Evolutionary conservation across 1,140 invertebrate species (phyloP), one percentile per base, ranked within the genome.

Genomic region (Drosophila parabipectinata): DNA sequence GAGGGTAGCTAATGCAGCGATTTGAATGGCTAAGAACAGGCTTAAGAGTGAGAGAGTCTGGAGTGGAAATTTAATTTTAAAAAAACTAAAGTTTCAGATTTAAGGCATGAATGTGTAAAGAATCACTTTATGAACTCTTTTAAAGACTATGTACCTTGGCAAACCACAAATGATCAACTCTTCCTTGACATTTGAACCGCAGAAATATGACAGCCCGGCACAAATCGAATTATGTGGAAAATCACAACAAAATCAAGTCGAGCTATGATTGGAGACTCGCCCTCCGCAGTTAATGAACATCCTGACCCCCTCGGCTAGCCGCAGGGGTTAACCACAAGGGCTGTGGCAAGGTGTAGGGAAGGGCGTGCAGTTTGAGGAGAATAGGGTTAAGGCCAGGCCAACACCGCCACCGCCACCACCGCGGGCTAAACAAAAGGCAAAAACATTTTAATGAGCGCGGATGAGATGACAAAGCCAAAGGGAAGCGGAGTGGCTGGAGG

Each of bases 381-480:
- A n/a, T n/a, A 61, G 24, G 63, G 63, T 67, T 64, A 67, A 64
- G 63, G 63, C 63, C 60, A 21, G 15, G 15, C 26, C 26, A 28
- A 28, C 26, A 28, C 26, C 26, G 6, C 4, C 26, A 26, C 26
- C 26, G 4, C 26, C 26, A 41, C 72, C 72, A 48, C 72, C 72
- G 54, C 61, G 63, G 62, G 72, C 39, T 51, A 73, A 53, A 54
- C 72, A 73, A 62, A 74, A 76, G 63, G 63, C 63, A 64, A 56
- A 67, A 76, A 76, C 62, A 76, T 77, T 77, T 76, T 69, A 77
- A 77, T 77, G 73, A 77, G 72, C 62, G 56, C 47, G 52, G 63
- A 52, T 67, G 60, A 67, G 60, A 67, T 67, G 63, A 67, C 63
- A 67, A 67, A 67, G 63, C 63, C 59, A 15, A n/a, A 28, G 8